These are phyloP conservation scores for Acanthosepion esculentum DNA, from an alignment of 2,888 invertebrate genomes.

Conservation along the genomic window DNA sequence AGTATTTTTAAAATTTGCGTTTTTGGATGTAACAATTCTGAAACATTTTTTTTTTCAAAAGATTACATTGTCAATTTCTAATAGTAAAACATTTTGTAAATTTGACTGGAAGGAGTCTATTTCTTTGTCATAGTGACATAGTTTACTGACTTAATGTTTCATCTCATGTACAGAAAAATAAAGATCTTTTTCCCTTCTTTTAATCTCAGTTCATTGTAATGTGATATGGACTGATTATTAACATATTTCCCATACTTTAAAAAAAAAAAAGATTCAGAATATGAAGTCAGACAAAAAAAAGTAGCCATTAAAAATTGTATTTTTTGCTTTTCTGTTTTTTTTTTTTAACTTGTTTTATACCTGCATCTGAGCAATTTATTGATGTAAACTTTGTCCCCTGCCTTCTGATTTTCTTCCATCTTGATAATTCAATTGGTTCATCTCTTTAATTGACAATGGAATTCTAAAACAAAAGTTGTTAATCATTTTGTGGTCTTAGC, in stretches of 20 bases:
- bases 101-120: neutral
- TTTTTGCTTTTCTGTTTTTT: neutral
- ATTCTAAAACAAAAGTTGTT: neutral
- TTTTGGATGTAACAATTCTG: too few relatives aligned
- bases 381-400: neutral
- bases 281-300: neutral
- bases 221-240: neutral
- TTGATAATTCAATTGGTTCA: slow-evolving; percentile 13
- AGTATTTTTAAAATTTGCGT: too few relatives aligned
- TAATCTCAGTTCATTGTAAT: neutral
- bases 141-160: neutral
- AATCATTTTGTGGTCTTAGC: neutral
- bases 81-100: neutral
- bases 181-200: too few relatives aligned
- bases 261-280: neutral
- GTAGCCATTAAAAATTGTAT: neutral
- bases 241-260: neutral
- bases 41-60: too few relatives aligned
- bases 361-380: neutral
- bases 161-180: neutral
- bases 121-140: neutral
- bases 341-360: neutral
- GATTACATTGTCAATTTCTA: neutral
- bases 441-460: neutral
- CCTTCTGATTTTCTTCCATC: neutral